phyloP scores from a whole-genome alignment of 2,113 vertebrate species.

The Pituophis catenifer region DNA sequence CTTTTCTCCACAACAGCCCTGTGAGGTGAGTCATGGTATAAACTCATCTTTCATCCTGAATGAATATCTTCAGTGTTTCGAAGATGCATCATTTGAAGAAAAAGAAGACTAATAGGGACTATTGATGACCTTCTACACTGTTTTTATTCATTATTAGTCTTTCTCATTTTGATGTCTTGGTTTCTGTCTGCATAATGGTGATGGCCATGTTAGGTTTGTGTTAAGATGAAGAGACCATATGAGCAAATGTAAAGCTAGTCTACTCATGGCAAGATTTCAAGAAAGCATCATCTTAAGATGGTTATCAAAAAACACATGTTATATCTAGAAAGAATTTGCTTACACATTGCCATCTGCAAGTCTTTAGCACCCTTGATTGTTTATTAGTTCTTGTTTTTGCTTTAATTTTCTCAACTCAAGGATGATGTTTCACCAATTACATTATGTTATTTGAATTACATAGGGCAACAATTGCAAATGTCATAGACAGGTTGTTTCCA shows the following conservation, averaged over 20 bases:
- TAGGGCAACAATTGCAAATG: not conserved
- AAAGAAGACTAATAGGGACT: no score
- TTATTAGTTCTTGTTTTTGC: not conserved
- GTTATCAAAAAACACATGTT: not conserved
- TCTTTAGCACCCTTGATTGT: not conserved
- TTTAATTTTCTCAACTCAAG: not conserved
- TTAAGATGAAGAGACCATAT: not conserved
- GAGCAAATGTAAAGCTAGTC: not conserved
- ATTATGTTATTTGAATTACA: not conserved
- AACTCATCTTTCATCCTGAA: no score
- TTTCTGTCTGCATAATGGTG: not conserved
- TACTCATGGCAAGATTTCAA: not conserved
- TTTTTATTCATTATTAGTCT: not conserved
- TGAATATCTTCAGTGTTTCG: no score
- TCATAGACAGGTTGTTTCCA: not conserved
- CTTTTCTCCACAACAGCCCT: no score
- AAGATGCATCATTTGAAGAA: no score
- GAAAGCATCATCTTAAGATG: conserved; percentile 2
- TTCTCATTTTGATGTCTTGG: not conserved
- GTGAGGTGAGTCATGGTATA: no score
- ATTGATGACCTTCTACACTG: no score
- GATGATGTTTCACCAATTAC: conserved; percentile 5
- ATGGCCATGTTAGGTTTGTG: not conserved
- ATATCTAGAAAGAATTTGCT: conserved; percentile 10
- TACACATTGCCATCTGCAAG: not conserved